phyloP scores from a whole-genome alignment of 2,797 vertebrate species.

The Bradypodion ventrale region DNA sequence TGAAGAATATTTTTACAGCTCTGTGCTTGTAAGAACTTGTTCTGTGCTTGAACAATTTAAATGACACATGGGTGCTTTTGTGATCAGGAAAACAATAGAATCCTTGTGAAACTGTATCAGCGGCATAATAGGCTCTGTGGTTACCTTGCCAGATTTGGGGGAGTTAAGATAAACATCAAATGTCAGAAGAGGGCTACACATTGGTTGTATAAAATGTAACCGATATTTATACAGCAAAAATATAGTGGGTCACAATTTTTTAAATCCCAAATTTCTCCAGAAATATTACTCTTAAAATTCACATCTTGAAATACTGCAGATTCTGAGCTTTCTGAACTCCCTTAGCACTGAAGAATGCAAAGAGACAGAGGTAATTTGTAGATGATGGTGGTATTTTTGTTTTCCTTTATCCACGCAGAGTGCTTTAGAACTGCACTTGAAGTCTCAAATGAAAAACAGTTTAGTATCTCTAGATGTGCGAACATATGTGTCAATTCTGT shows the following conservation, averaged over 20 bases:
- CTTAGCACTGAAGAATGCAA: neutral
- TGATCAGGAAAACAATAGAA: neutral
- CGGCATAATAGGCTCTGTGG: neutral
- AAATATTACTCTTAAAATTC: constrained; percentile 11
- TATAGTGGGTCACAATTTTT: neutral
- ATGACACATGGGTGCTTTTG: no score
- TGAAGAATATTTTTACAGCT: constrained; percentile 26
- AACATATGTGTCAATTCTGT: constrained; percentile 31
- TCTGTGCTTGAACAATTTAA: neutral
- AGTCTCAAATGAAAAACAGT: constrained; percentile 15
- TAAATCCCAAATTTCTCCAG: constrained; percentile 29
- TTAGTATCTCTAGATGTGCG: constrained; percentile 42
- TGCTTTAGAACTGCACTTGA: constrained; percentile 24
- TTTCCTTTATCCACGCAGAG: neutral
- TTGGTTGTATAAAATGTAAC: neutral
- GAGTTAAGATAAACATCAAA: neutral
- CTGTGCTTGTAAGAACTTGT: neutral
- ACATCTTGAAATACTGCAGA: neutral
- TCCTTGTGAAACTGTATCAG: neutral
- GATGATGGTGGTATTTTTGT: neutral
- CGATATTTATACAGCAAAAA: neutral
- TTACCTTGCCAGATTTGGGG: neutral
- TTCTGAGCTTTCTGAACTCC: neutral
- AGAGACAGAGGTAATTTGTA: neutral
- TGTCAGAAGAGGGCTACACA: neutral